phyloP scores from a whole-genome alignment of 2,797 vertebrate genomes.

The Ara ararauna region DNA sequence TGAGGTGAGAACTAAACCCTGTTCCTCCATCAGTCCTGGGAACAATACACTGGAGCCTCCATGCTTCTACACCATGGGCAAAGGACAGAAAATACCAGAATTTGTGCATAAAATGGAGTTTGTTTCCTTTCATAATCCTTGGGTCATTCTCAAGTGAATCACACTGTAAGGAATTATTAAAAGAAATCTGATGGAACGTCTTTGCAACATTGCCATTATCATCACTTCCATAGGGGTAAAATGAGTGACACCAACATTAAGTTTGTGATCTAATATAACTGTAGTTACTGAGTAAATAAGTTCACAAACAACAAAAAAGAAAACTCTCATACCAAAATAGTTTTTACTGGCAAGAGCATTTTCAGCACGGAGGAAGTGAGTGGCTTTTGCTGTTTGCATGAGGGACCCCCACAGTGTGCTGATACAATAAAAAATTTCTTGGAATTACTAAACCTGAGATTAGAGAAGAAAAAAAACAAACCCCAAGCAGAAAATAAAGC shows the following conservation, averaged over 20 bases:
- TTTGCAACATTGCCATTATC: background rate
- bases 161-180: background rate
- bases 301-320: background rate
- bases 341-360: background rate
- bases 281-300: background rate
- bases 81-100: background rate
- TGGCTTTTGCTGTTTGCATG: background rate
- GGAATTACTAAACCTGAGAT: background rate
- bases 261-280: background rate
- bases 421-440: background rate
- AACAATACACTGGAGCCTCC: background rate
- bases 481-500: background rate
- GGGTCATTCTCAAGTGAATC: background rate
- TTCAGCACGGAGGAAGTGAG: background rate
- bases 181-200: background rate
- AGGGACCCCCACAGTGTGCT: background rate
- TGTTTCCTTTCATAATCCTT: background rate
- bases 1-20: background rate
- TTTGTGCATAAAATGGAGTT: background rate
- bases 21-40: background rate
- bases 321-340: background rate
- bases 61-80: background rate
- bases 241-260: background rate
- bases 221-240: background rate
- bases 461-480: background rate